These are phyloP conservation scores for Lagocephalus sceleratus DNA, from an alignment of 2,797 vertebrate species.

Conservation along the genomic window DNA sequence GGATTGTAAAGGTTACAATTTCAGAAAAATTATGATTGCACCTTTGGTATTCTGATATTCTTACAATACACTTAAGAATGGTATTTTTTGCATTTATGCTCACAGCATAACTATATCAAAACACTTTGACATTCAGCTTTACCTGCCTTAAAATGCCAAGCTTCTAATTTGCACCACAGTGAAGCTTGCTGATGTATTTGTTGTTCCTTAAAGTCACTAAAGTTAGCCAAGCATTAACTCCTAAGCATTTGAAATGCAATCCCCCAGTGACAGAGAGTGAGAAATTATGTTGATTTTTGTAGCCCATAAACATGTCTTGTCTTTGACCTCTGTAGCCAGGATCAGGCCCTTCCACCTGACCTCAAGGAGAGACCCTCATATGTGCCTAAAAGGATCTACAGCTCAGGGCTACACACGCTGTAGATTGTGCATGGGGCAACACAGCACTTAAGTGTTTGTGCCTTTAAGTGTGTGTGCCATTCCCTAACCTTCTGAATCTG, in stretches of 20 bases:
- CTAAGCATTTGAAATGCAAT: constrained; percentile 47
- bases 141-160: neutral
- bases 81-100: too few species aligned
- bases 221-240: constrained; percentile 12
- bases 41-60: too few species aligned
- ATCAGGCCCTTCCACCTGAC: constrained; percentile 49
- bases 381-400: constrained; percentile 13
- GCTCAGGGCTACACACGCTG: too few species aligned
- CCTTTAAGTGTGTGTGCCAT: too few species aligned
- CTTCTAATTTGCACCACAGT: neutral
- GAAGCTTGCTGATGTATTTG: constrained; percentile 17
- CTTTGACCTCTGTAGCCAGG: constrained; percentile 61
- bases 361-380: constrained; percentile 44
- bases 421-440: neutral
- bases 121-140: neutral
- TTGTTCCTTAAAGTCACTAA: constrained; percentile 14
- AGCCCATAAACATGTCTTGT: constrained; percentile 48
- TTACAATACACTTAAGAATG: too few species aligned
- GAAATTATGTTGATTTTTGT: constrained; percentile 58
- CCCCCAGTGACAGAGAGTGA: constrained; percentile 61
- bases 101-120: neutral
- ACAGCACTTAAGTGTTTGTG: too few species aligned
- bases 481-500: too few species aligned
- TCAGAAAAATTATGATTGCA: too few species aligned
- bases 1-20: too few species aligned